Evolutionary conservation across 1,140 invertebrate species (phyloP).

Genomic region (Drosophila biarmipes): DNA sequence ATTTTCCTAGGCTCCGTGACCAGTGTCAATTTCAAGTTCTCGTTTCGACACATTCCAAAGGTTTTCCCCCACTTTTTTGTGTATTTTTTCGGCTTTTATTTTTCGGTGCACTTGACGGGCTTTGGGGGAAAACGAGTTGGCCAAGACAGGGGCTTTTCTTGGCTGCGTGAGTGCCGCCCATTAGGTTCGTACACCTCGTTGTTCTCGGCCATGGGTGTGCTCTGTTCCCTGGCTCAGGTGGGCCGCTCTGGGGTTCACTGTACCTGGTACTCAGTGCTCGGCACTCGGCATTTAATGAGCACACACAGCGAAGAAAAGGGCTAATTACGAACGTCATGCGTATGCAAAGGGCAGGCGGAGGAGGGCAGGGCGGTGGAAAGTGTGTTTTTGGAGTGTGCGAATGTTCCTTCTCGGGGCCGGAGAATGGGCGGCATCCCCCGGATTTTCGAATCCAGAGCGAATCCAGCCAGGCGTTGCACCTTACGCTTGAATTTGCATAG

Average conservation of each 20-base stretch:
- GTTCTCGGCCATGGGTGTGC: not conserved
- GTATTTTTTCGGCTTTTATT: not conserved
- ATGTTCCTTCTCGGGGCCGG: constrained; percentile 29
- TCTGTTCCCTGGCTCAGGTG: constrained; percentile 4
- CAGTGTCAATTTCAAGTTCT: constrained; percentile 69
- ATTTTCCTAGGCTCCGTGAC: constrained; percentile 12
- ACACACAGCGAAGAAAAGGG: constrained; percentile 30
- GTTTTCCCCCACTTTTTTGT: not conserved
- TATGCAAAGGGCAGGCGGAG: constrained; percentile 64
- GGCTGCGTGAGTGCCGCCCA: constrained; percentile 35
- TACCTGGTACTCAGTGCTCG: not conserved
- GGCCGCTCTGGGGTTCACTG: constrained; percentile 33
- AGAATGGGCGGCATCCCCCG: too few species aligned
- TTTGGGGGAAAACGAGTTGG: constrained; percentile 3
- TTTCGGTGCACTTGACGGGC: constrained; percentile 36
- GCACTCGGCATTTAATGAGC: constrained; percentile 45
- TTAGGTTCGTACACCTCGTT: constrained; percentile 35
- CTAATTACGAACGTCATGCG: constrained; percentile 60
- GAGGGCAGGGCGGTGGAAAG: constrained; percentile 33
- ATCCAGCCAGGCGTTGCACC: constrained; percentile 47
- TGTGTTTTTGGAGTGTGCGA: constrained; percentile 79
- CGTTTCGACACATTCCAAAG: constrained; percentile 29
- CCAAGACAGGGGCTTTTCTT: constrained; percentile 27
- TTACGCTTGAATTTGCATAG: constrained; percentile 30
- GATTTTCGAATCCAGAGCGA: constrained; percentile 27